phyloP scores from a whole-genome alignment of 2,113 vertebrate species.

The Bos javanicus region DNA sequence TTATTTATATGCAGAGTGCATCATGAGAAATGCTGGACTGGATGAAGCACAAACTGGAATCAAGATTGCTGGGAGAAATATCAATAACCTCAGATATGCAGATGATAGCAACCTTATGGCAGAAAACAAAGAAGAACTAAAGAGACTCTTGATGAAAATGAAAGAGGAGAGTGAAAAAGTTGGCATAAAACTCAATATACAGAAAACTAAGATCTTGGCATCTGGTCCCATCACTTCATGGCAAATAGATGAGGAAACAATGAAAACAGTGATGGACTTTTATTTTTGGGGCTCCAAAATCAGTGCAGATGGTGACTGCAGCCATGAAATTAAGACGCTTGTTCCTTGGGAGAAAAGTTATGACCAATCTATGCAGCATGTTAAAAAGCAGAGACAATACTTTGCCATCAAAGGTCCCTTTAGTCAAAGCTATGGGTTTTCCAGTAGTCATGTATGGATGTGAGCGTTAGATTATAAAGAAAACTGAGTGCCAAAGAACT shows the following conservation, averaged over 20 bases:
- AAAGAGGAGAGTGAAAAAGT: not conserved
- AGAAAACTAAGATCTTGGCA: not conserved
- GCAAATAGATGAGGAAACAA: not conserved
- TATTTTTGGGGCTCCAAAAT: not conserved
- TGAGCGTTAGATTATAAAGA: not conserved
- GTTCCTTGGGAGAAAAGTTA: not conserved
- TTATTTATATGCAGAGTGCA: not conserved
- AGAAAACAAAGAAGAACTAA: not conserved
- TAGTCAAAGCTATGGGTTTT: not conserved
- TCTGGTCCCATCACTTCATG: not conserved
- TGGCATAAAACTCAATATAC: fast-evolving
- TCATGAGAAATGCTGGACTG: not conserved
- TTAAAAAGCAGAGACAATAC: not conserved
- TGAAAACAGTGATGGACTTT: not conserved
- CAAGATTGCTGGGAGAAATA: not conserved
- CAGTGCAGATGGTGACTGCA: not conserved
- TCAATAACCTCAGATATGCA: not conserved
- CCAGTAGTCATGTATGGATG: not conserved
- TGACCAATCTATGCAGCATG: not conserved
- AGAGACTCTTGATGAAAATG: not conserved
- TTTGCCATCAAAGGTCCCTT: not conserved
- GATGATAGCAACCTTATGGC: not conserved
- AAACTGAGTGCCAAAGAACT: not conserved
- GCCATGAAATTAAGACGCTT: not conserved
- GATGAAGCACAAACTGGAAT: not conserved